Conservation (phyloP, 2,888 invertebrate species). For the Theretra japonica region DNA sequence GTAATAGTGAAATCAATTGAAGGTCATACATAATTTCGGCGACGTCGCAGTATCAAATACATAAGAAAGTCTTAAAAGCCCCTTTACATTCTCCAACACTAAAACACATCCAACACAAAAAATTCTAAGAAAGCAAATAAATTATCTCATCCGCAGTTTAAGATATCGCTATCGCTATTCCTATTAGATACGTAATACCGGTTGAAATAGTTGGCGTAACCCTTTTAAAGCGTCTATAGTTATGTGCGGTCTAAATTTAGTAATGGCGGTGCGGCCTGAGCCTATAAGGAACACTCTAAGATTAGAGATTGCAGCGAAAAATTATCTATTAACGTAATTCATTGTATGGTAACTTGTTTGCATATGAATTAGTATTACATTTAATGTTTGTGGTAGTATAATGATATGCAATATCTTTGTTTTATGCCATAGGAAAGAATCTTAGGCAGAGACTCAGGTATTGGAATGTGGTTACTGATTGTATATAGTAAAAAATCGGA, state of each 20-base stretch:
- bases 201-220: constrained; percentile 56
- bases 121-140: too few species aligned
- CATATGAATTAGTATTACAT: neutral
- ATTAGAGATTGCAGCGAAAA: constrained; percentile 17
- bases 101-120: too few species aligned
- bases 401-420: neutral
- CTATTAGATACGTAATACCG: constrained; percentile 48
- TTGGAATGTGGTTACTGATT: too few species aligned
- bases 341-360: neutral
- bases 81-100: too few species aligned
- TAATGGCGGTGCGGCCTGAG: constrained; percentile 62
- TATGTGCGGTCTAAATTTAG: constrained; percentile 73
- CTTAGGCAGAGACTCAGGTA: neutral
- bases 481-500: too few species aligned
- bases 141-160: neutral
- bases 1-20: too few species aligned
- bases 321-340: constrained; percentile 6
- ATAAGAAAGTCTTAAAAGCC: too few species aligned
- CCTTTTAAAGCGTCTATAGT: constrained; percentile 69
- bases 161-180: constrained; percentile 22
- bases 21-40: too few species aligned
- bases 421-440: too few species aligned
- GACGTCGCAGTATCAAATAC: too few species aligned
- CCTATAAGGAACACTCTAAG: constrained; percentile 40
- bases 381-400: neutral